Base-by-base conservation (phyloP, 2,113 vertebrate genomes). In the Ornithorhynchus anatinus region DNA sequence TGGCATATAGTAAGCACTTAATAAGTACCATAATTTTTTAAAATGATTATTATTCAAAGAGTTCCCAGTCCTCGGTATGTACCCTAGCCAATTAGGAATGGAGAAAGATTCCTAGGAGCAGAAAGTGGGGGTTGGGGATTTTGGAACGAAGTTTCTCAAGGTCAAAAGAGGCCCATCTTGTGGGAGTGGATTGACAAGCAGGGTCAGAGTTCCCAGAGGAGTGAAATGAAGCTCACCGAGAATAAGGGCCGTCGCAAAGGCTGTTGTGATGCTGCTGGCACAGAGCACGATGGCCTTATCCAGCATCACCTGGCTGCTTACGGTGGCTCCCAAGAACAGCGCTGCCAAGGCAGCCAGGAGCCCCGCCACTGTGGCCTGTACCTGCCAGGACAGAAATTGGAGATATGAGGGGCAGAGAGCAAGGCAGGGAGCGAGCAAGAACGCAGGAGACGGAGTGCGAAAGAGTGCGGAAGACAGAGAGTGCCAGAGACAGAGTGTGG, bases 331-430 rank as follows among this genome's bases (percentile, higher is more conserved):
- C 83, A 99, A 89, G 64, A 94, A 89, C 57, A 98, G 78, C 0
- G 96, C 96, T 5, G 94, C 95, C n/a, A 97, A 4, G 0, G 98
- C 97, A 4, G 98, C 96, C 67, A 99, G 94, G 33, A 99, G 94
- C 19, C 98, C 98, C 62, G 99, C 94, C 52, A 98, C 95, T 0
- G 97, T 98, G 72, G 97, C 97, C 89, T 99, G 98, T 20, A 97
- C 93, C 97, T 99, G 91, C 29, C 25, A n/a, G 72, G 62, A 71
- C 36, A 82, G 64, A 65, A 58, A 76, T 27, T 19, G 50, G 8
- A 69, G n/a, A 3, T 9, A 16, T 62, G 36, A 61, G 8, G 38
- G 37, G 6, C 2, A 10, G 39, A 20, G 23, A 35, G n/a, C 43
- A 42, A 22, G 17, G 4, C 10, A 12, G 7, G 10, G 3, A 19